Base-by-base conservation (phyloP, 2,797 vertebrate genomes). In the Hyperoplus lanceolatus region DNA sequence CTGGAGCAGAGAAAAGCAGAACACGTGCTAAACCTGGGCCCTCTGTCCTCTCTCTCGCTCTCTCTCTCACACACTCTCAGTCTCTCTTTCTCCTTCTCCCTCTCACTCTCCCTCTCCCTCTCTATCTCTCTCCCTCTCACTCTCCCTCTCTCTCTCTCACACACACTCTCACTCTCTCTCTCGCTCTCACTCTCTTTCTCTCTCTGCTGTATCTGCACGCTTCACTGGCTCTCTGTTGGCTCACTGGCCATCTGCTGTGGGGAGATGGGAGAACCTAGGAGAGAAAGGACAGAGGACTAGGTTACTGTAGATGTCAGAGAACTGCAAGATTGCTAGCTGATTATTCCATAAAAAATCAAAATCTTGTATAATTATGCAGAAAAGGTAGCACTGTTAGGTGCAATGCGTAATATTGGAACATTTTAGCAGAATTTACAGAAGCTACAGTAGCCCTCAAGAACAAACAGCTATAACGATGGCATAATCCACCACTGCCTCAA, bases 241-340 rank as follows among this genome's bases (percentile, higher is more conserved):
- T 93, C 93, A 93, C 87, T 88, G 91, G 90, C 92, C 94, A 93
- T 91, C 94, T 96, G 95, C 90, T 93, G 77, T 21, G 79, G 92
- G 91, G 92, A 93, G 70, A 90, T 6, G 75, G 49, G 79, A 81
- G 63, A 76, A 78, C 69, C 71, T 74, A 70, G 73, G 75, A 65
- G 75, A 65, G 69, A 81, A 72, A 63, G 49, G 69, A 80, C 78
- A 75, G 29, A 29, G 29, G 29, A 29, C 29, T 29, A 29, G 63
- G 85, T 89, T 87, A 88, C 62, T 73, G 75, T 85, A 90, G 70
- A 82, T 87, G 45, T 81, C 67, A 80, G 56, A 61, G 72, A 75
- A 81, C 77, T 91, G 83, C 89, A 87, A 89, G 80, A 81, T 80
- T 29, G 65, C 42, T 57, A 65, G 79, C 16, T 18, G 14, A 66